A percentile compares a stretch with the other conserved stretches of the same genome.
Evolutionary conservation across 2,113 vertebrate genomes (phyloP).

Genomic region (Oncorhynchus mykiss): DNA sequence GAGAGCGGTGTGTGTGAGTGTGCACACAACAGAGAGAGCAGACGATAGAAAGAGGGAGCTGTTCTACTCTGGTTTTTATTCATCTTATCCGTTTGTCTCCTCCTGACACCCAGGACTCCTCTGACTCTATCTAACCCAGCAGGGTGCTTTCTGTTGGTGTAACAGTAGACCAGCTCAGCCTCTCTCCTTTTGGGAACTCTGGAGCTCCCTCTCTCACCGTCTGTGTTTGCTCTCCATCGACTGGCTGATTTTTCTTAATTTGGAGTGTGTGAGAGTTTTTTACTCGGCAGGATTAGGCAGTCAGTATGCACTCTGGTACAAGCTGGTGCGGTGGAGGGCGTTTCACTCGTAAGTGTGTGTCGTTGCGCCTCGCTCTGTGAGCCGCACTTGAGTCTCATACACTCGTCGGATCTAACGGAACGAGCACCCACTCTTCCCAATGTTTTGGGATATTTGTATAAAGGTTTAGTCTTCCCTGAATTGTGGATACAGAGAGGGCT

Average conservation of each 20-base stretch:
- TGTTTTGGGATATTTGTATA: conserved; percentile 33
- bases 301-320: not conserved
- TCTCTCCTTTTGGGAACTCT: conserved; percentile 8
- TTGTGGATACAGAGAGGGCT: conserved; percentile 24
- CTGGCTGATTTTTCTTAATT: not conserved
- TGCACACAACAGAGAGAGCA: not conserved
- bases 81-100: not conserved
- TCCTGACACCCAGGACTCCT: not conserved
- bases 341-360: not conserved
- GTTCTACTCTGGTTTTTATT: not conserved
- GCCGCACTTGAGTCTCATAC: not conserved
- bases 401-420: not conserved
- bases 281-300: conserved; percentile 6
- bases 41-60: not conserved
- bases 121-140: not conserved
- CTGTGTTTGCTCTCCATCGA: not conserved
- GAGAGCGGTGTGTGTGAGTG: not conserved
- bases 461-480: no score
- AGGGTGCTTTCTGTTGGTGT: conserved; percentile 13
- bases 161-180: not conserved
- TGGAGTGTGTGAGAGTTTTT: not conserved
- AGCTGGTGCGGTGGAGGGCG: conserved; percentile 6
- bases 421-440: not conserved
- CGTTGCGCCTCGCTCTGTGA: not conserved
- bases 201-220: not conserved